Evolutionary conservation across 2,888 invertebrate genomes (phyloP), one percentile per base, ranked within the genome.

Genomic region (Drosophila borborema): DNA sequence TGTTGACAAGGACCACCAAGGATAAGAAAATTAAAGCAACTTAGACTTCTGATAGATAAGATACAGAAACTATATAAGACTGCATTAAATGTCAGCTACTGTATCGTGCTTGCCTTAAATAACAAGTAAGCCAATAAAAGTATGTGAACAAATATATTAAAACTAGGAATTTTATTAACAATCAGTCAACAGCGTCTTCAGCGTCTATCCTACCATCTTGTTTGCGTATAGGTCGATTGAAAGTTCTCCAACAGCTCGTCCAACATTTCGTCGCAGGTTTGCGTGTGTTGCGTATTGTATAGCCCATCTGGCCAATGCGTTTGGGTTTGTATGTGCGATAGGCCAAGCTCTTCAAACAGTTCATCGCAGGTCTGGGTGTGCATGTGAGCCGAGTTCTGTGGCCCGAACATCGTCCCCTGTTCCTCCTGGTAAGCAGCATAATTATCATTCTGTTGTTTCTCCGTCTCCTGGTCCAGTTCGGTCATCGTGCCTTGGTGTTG

Each of bases 301-400:
- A 82, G 80, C 0, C 83, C 83, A 53, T 80, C 80, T 18, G 94
- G 92, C 94, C 94, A 94, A 53, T 94, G 94, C 1, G 95, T 96
- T 90, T 96, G 96, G 0, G 96, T 96, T 86, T 96, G 95, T 67
- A 94, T 95, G 79, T 95, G 94, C 23, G 94, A 94, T 46, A 95
- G 91, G n/a, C 93, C 94, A 38, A 95, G 91, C 78, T 94, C 95
- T 7, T 93, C 94, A 48, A 95, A 91, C 48, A 94, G 93, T 58
- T 95, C 94, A 61, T 94, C 94, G 78, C 95, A 95, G 2, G 94
- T 95, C n/a, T 90, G 90, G 1, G 94, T 94, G 70, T 92, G 82
- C 84, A 84, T 89, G 40, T 86, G 78, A 1, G 85, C 72, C 10
- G 77, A 86, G 0, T 71, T 86, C 45, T 85, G 85, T 41, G 77